A percentile compares a stretch with the other conserved stretches of the same genome.
Conservation (phyloP, 2,797 vertebrate genomes). For the Pitangus sulphuratus region DNA sequence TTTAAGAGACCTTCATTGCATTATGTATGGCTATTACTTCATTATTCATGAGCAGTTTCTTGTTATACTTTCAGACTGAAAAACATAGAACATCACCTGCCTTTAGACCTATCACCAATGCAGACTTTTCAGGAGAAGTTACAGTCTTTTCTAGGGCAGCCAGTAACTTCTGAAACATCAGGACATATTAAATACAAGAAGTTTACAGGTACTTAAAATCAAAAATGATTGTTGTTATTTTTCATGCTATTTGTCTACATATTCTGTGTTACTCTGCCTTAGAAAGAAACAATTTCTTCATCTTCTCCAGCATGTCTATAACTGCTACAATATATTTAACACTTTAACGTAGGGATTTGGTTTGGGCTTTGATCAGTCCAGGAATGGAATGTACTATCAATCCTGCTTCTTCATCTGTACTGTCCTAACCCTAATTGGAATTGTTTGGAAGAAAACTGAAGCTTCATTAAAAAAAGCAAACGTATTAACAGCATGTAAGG, state of each 20-base stretch:
- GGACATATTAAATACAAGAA: slow-evolving; percentile 60
- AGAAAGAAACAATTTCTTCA: background rate
- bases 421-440: background rate
- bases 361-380: background rate
- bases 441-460: background rate
- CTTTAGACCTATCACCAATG: slow-evolving; percentile 79
- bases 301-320: background rate
- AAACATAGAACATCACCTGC: slow-evolving; percentile 77
- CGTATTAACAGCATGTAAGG: background rate
- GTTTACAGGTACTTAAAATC: slow-evolving; percentile 77
- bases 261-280: background rate
- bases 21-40: background rate
- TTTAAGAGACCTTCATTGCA: background rate
- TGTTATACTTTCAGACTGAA: slow-evolving; percentile 76
- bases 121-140: slow-evolving; percentile 88
- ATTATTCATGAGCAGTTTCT: background rate
- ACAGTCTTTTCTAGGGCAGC: slow-evolving; percentile 80
- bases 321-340: background rate
- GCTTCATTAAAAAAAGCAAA: background rate
- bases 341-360: background rate
- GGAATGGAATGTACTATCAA: fast-evolving
- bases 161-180: slow-evolving; percentile 47
- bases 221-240: background rate
- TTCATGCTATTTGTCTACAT: background rate
- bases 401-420: background rate